Evolutionary conservation across 2,888 invertebrate genomes (phyloP).

Genomic region (Lucinisca nassula): DNA sequence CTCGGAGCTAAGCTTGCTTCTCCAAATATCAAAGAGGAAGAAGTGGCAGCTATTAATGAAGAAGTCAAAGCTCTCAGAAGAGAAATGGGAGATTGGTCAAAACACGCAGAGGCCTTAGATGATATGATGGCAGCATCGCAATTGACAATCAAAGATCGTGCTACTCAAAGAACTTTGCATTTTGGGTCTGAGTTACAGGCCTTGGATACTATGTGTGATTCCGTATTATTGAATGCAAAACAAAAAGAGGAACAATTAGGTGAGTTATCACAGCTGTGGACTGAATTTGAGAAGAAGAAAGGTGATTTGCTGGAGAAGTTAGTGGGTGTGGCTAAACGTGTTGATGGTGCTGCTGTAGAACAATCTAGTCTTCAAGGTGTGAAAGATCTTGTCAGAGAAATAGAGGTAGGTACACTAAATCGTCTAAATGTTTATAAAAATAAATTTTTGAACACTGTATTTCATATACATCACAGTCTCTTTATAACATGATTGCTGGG

Average conservation of each 20-base stretch:
- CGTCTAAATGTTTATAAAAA: no score
- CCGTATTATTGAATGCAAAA: constrained; percentile 75
- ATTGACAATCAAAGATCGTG: constrained; percentile 84
- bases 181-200: constrained; percentile 84
- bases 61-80: constrained; percentile 92
- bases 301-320: constrained; percentile 89
- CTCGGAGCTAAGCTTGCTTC: constrained; percentile 94
- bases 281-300: constrained; percentile 93
- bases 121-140: constrained; percentile 84
- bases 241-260: constrained; percentile 87
- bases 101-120: constrained; percentile 79
- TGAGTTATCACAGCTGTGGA: constrained; percentile 90
- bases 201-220: constrained; percentile 79
- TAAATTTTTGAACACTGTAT: no score
- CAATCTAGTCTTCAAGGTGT: constrained; percentile 80
- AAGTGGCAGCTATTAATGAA: constrained; percentile 91
- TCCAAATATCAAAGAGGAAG: constrained; percentile 91
- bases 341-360: constrained; percentile 70
- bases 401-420: constrained; percentile 80
- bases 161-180: constrained; percentile 83
- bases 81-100: constrained; percentile 79
- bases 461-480: no score
- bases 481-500: no score
- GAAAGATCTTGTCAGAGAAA: constrained; percentile 81
- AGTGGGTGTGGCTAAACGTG: constrained; percentile 76